Evolutionary conservation across 2,113 vertebrate species (phyloP).

Genomic region (Bufo gargarizans): DNA sequence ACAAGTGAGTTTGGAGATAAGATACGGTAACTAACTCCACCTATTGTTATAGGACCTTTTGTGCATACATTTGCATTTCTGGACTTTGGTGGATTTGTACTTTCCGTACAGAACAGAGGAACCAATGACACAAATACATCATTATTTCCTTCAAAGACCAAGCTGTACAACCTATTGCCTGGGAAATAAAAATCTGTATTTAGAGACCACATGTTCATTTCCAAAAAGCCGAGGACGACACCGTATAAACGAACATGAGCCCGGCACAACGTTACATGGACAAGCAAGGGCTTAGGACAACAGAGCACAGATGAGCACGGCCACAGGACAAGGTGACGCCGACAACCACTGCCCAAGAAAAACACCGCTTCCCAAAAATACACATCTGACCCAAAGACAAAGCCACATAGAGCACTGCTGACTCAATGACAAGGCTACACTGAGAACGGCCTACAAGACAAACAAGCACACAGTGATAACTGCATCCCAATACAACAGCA

Average conservation of each 20-base stretch:
- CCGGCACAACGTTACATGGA: background rate
- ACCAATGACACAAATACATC: background rate
- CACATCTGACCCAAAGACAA: background rate
- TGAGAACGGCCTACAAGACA: background rate
- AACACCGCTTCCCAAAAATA: background rate
- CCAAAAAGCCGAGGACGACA: background rate
- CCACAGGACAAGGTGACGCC: background rate
- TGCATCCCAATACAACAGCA: background rate
- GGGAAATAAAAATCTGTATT: background rate
- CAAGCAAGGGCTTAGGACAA: background rate
- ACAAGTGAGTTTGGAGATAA: too few species aligned
- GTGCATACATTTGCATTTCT: conserved; percentile 12
- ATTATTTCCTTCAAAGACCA: background rate
- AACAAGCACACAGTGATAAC: background rate
- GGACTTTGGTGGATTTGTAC: background rate
- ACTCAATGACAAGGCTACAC: background rate
- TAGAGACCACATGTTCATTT: background rate
- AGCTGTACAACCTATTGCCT: background rate
- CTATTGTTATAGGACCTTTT: background rate
- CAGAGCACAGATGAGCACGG: background rate
- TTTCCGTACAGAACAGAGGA: background rate
- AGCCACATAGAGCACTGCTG: background rate
- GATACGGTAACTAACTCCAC: too few species aligned
- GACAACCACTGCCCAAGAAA: background rate
- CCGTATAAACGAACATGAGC: background rate